These are phyloP conservation scores for Danio rerio DNA, from an alignment of 2,113 vertebrate species.

Conservation along the genomic window DNA sequence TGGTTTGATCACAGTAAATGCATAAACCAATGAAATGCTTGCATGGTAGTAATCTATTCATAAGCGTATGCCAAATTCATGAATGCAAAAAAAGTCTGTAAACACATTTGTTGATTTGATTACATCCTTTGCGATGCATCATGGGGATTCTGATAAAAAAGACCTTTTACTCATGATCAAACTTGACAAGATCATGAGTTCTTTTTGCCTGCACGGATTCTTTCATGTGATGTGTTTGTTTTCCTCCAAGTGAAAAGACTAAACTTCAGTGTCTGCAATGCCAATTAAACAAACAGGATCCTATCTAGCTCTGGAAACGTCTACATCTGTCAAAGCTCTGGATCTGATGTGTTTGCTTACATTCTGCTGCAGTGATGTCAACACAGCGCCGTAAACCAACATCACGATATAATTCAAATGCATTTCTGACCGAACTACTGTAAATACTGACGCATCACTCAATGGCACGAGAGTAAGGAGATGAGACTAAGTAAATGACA, in stretches of 20 bases:
- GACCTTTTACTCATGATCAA: not conserved
- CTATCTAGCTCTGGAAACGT: constrained; percentile 5
- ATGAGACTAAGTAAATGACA: not conserved
- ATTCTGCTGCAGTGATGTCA: constrained; percentile 9
- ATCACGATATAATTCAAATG: constrained; percentile 6
- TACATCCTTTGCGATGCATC: not conserved
- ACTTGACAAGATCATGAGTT: not conserved
- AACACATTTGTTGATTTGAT: not conserved
- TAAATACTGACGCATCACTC: constrained; percentile 14
- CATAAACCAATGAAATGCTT: not conserved
- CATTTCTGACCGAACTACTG: constrained; percentile 20
- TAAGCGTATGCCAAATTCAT: not conserved
- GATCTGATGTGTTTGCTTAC: constrained; percentile 18
- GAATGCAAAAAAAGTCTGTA: not conserved
- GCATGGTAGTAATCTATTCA: not conserved
- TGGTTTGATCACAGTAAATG: not conserved
- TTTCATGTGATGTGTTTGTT: not conserved
- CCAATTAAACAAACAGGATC: constrained; percentile 19
- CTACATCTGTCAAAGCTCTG: not conserved
- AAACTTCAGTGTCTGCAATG: constrained; percentile 1
- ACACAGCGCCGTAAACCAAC: constrained; percentile 2
- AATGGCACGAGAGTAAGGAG: no score
- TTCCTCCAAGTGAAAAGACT: not conserved
- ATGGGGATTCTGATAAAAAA: not conserved
- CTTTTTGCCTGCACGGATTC: not conserved